Base-by-base conservation (phyloP, 1,140 invertebrate genomes). In the Hydropsyche tenuis region DNA sequence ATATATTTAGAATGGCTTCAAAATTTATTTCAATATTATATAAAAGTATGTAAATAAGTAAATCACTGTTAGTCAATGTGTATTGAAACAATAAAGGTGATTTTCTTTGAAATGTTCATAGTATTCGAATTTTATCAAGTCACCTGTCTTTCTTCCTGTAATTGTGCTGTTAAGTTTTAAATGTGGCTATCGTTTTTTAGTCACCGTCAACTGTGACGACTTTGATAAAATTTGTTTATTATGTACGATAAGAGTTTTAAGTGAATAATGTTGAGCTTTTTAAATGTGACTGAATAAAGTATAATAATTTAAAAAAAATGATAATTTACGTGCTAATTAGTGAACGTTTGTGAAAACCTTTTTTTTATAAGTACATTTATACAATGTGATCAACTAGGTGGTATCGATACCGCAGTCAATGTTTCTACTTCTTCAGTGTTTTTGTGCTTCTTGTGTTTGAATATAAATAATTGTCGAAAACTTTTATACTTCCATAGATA, bases 241-340 rank as follows among this genome's bases (percentile, higher is more conserved):
- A 46, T 69, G 22, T 70, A 68, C 48, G 30, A 56, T 70, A 53
- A 23, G 23, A 70, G 16, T 70, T 70, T 56, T 56, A 70, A 70
- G 68, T 70, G 68, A 70, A 56, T 30, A 70, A 70, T 70, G 68
- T 70, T 70, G 68, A 70, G 68, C 68, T 70, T 70, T 70, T 70
- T 43, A 53, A 70, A 56, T 70, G 48, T 70, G 68, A 70, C 68
- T 70, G 68, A 70, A 56, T 70, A 70, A 5, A 25, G 30, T 37
- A 60, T 11, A 27, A 48, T 48, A 48, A 48, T 68, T 70, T 37
- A 53, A 23, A 37, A 37, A 46, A 70, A 56, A 70, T 16, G 43
- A 68, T 25, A 46, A 56, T 22, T 70, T 70, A 56, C 12, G 22
- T 70, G 68, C 30, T 69, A 70, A 56, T 56, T 70, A 56, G 48